Conservation (phyloP, 2,797 vertebrate species). For the Xiphophorus birchmanni region DNA sequence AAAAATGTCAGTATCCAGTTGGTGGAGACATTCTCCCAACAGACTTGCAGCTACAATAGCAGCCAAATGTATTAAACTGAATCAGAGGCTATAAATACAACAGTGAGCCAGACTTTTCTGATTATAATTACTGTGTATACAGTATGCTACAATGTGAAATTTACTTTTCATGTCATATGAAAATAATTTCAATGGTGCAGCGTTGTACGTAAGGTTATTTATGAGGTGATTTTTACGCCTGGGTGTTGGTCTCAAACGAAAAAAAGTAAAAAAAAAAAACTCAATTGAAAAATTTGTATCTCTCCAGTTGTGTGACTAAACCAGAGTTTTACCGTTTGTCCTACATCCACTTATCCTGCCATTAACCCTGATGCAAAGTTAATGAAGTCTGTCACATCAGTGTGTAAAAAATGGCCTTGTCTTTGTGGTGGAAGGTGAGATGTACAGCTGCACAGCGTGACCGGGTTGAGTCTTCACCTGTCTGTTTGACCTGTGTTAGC, state of each 20-base stretch:
- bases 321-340: neutral
- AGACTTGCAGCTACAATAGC: neutral
- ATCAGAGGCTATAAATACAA: neutral
- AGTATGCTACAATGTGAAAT: neutral
- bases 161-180: neutral
- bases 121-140: neutral
- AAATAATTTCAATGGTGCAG: neutral
- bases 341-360: constrained; percentile 22
- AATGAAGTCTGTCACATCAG: constrained; percentile 2
- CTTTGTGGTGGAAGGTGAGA: constrained; percentile 27
- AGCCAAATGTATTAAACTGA: neutral
- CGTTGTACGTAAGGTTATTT: neutral
- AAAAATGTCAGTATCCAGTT: neutral
- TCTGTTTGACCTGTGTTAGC: constrained; percentile 32
- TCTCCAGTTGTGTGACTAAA: neutral
- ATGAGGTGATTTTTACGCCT: neutral
- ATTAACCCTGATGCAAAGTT: constrained; percentile 19
- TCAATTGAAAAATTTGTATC: neutral
- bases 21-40: neutral
- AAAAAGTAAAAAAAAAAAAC: neutral
- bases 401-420: neutral
- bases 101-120: neutral
- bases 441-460: constrained; percentile 3
- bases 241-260: neutral
- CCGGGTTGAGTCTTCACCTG: constrained; percentile 16